Evolutionary conservation across 2,888 invertebrate species (phyloP), one percentile per base, ranked within the genome.

Genomic region (Nowickia ferox): DNA sequence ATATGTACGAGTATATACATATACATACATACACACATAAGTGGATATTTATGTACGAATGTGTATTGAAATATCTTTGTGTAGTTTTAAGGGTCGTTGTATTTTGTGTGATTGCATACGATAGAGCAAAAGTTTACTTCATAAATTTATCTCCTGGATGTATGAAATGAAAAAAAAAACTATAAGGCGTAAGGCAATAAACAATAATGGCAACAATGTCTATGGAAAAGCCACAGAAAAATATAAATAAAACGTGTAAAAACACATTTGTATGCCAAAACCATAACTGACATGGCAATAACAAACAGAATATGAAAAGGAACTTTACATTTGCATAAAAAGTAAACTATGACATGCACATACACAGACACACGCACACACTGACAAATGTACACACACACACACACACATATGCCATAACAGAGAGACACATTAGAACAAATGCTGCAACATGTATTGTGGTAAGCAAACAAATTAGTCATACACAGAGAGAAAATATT

Each of bases 271-370:
- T 69, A 75, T 79, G 74, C 79, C 68, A 79, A 69, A 75, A 65
- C 79, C 75, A 75, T 79, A 84, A 75, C 79, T 75, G 78, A 84
- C 74, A 84, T 75, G 69, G 75, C 75, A 84, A 84, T 69, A 75
- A 84, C 65, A 69, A 68, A 72, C 40, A 40, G 19, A 53, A 68
- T 68, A 61, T 59, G 66, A 78, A 84, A 78, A 51, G 71, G n/a
- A 74, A 44, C 61, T 69, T 48, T 80, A 57, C 22, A 78, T 68
- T 59, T 61, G 66, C 63, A 61, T 63, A 69, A 44, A 78, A 19
- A 66, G 51, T 17, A 38, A 44, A 72, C 40, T 48, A 2, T 30
- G 30, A 55, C 13, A 38, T 11, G 55, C 38, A 53, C 13, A 57
- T 8, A 57, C 55, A 72, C 9, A 44, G 15, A 42, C 15, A 11